These are phyloP conservation scores for Hesperophylax magnus DNA, from an alignment of 1,140 invertebrate species.

Conservation along the genomic window DNA sequence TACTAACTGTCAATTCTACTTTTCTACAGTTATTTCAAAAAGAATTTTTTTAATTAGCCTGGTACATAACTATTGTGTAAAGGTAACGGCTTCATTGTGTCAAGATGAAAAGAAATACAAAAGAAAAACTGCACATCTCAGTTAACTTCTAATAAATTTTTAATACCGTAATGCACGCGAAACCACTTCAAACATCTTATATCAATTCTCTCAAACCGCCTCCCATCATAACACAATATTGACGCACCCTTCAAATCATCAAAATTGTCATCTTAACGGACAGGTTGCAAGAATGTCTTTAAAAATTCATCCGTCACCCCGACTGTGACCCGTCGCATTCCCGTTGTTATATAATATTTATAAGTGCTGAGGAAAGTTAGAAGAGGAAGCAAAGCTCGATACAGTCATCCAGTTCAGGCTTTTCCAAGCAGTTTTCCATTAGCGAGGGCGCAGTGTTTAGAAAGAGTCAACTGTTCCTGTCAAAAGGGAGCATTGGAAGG, in stretches of 20 bases:
- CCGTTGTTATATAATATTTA: slow-evolving; percentile 34
- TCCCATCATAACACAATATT: slow-evolving; percentile 14
- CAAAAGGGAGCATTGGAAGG: slow-evolving; percentile 48
- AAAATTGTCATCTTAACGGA: slow-evolving; percentile 4
- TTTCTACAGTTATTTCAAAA: too few relatives aligned
- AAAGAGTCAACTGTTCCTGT: slow-evolving; percentile 48
- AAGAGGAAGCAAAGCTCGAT: background rate
- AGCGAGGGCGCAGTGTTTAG: slow-evolving; percentile 49
- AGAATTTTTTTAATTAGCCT: too few relatives aligned
- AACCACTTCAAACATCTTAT: background rate
- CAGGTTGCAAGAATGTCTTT: slow-evolving; percentile 4
- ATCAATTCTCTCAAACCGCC: background rate
- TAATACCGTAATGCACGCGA: too few relatives aligned
- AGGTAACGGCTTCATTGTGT: too few relatives aligned
- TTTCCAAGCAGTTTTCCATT: slow-evolving; percentile 55
- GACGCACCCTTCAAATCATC: slow-evolving; percentile 18
- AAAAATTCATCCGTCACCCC: slow-evolving; percentile 19
- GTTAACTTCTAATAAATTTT: too few relatives aligned
- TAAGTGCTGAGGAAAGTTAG: background rate
- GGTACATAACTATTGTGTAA: too few relatives aligned
- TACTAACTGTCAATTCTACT: too few relatives aligned
- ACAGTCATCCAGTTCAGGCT: slow-evolving; percentile 42
- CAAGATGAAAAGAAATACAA: too few relatives aligned
- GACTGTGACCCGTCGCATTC: slow-evolving; percentile 6
- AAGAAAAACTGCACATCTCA: too few relatives aligned